A percentile compares a stretch with the other conserved stretches of the same genome.
These are phyloP conservation scores for Leptopilina syphax DNA, from an alignment of 2,888 invertebrate species.

Conservation along the genomic window DNA sequence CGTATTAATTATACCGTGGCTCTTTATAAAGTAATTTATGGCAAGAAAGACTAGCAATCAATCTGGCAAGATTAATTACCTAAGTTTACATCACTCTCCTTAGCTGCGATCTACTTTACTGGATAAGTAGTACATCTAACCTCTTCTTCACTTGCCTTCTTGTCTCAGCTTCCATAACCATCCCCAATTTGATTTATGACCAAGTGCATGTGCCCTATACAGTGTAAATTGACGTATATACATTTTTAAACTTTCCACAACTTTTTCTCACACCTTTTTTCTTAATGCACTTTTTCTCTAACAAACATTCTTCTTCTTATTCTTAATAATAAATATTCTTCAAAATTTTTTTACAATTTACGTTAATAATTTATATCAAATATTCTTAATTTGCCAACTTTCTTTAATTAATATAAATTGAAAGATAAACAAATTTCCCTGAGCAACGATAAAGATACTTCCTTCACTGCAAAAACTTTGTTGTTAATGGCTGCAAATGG, in stretches of 20 bases:
- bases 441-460: too few species aligned
- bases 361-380: too few species aligned
- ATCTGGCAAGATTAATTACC: conserved; percentile 74
- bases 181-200: conserved; percentile 70
- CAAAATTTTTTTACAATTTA: too few species aligned
- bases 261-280: neutral
- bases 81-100: conserved; percentile 69
- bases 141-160: conserved; percentile 61
- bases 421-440: too few species aligned
- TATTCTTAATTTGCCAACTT: too few species aligned
- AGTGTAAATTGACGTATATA: conserved; percentile 26
- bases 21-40: conserved; percentile 74
- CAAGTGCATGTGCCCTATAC: conserved; percentile 43
- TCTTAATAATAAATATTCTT: too few species aligned
- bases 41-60: conserved; percentile 69
- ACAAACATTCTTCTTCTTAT: too few species aligned
- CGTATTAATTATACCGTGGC: conserved; percentile 69
- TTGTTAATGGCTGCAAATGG: too few species aligned
- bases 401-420: too few species aligned
- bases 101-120: conserved; percentile 64
- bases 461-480: too few species aligned
- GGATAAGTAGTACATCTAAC: conserved; percentile 66
- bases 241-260: neutral
- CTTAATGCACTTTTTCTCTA: too few species aligned
- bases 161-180: conserved; percentile 61